Conservation (phyloP, 2,113 vertebrate species). For the Siniperca chuatsi region DNA sequence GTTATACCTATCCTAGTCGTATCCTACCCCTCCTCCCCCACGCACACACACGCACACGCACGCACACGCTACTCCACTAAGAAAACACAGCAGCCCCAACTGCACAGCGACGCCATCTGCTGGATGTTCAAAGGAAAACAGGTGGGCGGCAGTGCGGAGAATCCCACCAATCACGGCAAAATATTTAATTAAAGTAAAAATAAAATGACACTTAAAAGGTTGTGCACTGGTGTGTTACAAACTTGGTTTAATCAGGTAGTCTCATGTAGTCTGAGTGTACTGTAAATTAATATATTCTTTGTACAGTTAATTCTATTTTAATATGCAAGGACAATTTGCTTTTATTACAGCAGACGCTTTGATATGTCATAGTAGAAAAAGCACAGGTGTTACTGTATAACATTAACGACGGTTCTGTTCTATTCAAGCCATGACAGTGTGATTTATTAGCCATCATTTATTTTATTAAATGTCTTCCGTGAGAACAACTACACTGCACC, state of each 20-base stretch:
- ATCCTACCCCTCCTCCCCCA: too few species aligned
- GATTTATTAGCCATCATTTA: not conserved
- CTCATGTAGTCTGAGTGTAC: not conserved
- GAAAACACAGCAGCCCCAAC: not conserved
- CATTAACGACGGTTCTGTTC: not conserved
- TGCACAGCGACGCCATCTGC: conserved; percentile 44
- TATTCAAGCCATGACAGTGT: not conserved
- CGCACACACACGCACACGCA: not conserved
- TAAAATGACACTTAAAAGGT: not conserved
- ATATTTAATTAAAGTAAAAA: not conserved
- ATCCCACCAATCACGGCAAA: not conserved
- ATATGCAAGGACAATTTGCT: not conserved
- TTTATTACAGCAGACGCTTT: too few species aligned
- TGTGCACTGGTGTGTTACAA: not conserved
- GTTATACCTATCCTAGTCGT: too few species aligned
- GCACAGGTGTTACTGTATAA: not conserved
- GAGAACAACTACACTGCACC: not conserved
- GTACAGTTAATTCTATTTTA: not conserved
- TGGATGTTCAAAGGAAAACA: not conserved
- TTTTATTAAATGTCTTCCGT: not conserved
- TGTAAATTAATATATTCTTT: not conserved
- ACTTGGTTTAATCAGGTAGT: not conserved
- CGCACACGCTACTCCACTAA: not conserved
- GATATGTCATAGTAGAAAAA: not conserved
- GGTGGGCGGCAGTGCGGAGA: not conserved